Percentiles rank a stretch among this genome's conserved stretches.
phyloP scores from a whole-genome alignment of 2,888 invertebrate genomes.

The Nephrotoma guestfalica region DNA sequence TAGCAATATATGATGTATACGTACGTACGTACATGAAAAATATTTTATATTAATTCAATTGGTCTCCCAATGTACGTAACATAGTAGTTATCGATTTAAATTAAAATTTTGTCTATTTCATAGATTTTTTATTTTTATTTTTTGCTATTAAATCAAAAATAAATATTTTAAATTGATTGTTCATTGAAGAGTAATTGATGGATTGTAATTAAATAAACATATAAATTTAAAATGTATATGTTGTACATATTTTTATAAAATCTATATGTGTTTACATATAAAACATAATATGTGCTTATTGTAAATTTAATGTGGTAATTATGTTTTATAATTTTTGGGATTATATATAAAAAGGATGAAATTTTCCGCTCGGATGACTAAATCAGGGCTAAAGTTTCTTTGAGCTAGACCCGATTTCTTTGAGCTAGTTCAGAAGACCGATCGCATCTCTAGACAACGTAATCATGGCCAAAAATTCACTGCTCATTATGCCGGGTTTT shows the following conservation, averaged over 20 bases:
- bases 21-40: not conserved
- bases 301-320: not conserved
- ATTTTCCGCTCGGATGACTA: no score
- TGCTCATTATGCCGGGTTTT: no score
- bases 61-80: not conserved
- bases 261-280: not conserved
- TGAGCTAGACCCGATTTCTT: no score
- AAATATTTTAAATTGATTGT: not conserved
- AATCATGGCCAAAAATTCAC: no score
- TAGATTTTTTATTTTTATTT: not conserved
- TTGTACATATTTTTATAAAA: not conserved
- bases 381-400: no score
- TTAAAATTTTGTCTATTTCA: not conserved
- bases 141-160: not conserved
- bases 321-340: not conserved
- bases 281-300: not conserved
- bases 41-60: not conserved
- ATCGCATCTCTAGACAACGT: no score
- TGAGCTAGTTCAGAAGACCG: no score
- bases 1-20: no score
- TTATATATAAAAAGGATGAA: not conserved
- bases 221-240: not conserved
- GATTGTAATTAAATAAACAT: not conserved
- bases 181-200: not conserved
- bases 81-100: no score